Conservation (phyloP, 2,113 vertebrate species). For the Notiomystis cincta region DNA sequence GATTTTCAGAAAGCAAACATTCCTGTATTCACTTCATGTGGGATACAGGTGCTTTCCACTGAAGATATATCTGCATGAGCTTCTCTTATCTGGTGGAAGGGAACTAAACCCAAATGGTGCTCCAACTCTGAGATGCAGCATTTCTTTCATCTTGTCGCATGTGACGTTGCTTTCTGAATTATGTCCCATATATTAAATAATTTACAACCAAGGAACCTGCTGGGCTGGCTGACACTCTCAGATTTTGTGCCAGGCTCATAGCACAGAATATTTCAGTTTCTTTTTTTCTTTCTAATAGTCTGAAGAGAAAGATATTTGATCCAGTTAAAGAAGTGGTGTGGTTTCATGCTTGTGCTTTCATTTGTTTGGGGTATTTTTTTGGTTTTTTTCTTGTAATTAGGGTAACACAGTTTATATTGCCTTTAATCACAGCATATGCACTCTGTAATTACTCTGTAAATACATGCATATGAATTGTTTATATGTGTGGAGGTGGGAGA, state of each 20-base stretch:
- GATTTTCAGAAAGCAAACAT: neutral
- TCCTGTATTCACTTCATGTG: neutral
- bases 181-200: slow-evolving; percentile 38
- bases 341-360: neutral
- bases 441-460: slow-evolving; percentile 63
- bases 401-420: slow-evolving; percentile 54
- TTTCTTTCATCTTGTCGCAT: slow-evolving; percentile 37
- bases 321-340: neutral
- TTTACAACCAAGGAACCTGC: slow-evolving; percentile 13
- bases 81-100: neutral
- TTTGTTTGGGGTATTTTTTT: neutral
- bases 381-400: slow-evolving; percentile 34
- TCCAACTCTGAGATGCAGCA: neutral
- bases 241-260: neutral
- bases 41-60: neutral
- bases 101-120: neutral
- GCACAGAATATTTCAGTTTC: neutral
- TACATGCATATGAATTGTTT: slow-evolving; percentile 57
- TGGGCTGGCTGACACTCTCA: neutral
- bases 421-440: slow-evolving; percentile 46
- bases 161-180: slow-evolving; percentile 31
- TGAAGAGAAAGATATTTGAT: neutral
- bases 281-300: neutral
- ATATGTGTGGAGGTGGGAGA: slow-evolving; percentile 35
- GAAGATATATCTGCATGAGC: neutral